Conservation (phyloP, 1,140 invertebrate species). For the Gyrodactylus salaris region DNA sequence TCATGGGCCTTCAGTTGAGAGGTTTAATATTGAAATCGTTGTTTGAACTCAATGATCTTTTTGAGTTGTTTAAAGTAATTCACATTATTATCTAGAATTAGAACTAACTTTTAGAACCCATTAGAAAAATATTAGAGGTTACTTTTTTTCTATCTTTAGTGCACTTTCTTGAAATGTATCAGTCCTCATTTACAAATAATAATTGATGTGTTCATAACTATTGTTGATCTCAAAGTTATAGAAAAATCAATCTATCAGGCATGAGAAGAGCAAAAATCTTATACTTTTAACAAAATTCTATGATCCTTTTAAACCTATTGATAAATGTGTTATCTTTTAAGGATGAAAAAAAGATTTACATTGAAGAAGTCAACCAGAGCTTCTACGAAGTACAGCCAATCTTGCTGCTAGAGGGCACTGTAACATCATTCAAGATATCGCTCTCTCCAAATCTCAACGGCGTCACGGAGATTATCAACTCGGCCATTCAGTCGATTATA, state of each 20-base stretch:
- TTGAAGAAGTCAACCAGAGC: neutral
- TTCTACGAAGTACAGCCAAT: neutral
- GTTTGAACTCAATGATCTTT: neutral
- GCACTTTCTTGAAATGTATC: too few species aligned
- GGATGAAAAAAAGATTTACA: neutral
- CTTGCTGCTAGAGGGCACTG: neutral
- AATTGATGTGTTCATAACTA: too few species aligned
- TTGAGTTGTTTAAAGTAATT: neutral
- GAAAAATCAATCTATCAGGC: too few species aligned
- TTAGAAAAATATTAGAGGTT: too few species aligned
- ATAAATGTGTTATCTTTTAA: neutral
- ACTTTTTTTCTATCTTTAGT: too few species aligned
- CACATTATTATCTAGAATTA: too few species aligned
- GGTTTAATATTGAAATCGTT: neutral
- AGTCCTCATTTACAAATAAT: too few species aligned
- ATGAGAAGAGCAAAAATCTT: too few species aligned
- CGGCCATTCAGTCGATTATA: neutral
- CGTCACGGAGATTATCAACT: neutral
- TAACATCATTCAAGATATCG: neutral
- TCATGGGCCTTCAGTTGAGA: neutral
- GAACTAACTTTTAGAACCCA: too few species aligned
- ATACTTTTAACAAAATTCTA: too few species aligned
- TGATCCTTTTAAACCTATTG: too few species aligned
- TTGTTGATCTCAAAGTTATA: too few species aligned
- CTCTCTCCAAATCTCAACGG: neutral